phyloP scores from a whole-genome alignment of 2,888 invertebrate genomes.

The Apamea epomidion region DNA sequence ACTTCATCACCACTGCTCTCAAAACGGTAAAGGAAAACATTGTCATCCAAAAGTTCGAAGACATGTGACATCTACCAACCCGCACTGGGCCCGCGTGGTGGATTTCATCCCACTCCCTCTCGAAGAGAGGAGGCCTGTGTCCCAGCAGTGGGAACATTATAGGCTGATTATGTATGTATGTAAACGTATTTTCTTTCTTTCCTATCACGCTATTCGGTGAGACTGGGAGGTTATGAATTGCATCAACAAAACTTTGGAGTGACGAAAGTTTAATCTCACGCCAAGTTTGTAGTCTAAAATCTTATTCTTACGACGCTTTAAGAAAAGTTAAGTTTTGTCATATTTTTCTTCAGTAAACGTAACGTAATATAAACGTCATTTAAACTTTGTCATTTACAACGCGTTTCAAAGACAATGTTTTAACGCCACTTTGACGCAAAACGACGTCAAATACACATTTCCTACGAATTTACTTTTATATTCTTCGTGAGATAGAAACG shows the following conservation, averaged over 20 bases:
- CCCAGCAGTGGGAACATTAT: not conserved
- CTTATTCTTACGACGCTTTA: not conserved
- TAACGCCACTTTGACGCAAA: constrained; percentile 29
- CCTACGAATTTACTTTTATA: constrained; percentile 31
- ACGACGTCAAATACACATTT: constrained; percentile 35
- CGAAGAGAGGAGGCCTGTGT: not conserved
- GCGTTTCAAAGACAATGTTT: constrained; percentile 43
- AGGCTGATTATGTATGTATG: not conserved
- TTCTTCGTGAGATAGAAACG: constrained; percentile 20
- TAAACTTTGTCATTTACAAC: constrained; percentile 5
- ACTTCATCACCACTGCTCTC: too few relatives aligned
- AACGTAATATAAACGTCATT: not conserved
- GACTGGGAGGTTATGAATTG: not conserved
- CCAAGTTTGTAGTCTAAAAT: not conserved
- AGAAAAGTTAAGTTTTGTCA: not conserved
- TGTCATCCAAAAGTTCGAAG: too few relatives aligned
- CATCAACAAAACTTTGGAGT: not conserved
- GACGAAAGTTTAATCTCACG: not conserved
- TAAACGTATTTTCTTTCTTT: not conserved
- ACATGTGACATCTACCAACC: not conserved
- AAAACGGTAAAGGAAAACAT: too few relatives aligned
- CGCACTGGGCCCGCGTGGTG: not conserved
- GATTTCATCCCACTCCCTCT: not conserved
- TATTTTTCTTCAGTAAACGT: not conserved
- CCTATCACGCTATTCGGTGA: not conserved